These are phyloP conservation scores for Hippolais icterina DNA, from an alignment of 2,113 vertebrate genomes.

Conservation along the genomic window DNA sequence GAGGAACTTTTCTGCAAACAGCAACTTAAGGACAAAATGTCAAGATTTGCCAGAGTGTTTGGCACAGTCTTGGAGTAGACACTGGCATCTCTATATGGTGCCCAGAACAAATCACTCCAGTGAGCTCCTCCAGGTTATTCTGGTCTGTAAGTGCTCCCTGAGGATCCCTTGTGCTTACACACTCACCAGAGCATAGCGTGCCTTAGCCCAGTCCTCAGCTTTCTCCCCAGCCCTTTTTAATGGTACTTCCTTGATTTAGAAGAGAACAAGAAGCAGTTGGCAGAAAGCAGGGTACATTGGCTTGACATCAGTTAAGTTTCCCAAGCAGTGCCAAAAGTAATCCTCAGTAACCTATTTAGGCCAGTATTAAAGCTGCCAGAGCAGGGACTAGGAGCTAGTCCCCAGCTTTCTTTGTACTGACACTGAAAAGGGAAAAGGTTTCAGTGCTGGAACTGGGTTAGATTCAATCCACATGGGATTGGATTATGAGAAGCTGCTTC, in stretches of 20 bases:
- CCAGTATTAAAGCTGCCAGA: neutral
- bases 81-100: neutral
- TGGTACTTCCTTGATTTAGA: neutral
- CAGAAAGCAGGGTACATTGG: neutral
- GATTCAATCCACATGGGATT: neutral
- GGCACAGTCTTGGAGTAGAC: neutral
- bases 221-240: neutral
- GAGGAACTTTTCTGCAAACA: neutral
- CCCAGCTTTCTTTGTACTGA: neutral
- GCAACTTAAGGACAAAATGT: neutral
- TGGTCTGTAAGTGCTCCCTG: neutral
- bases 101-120: neutral
- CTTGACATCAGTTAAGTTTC: constrained; percentile 15
- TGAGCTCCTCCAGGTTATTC: neutral
- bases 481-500: neutral
- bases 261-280: constrained; percentile 14
- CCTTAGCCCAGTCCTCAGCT: neutral
- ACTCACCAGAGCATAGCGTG: neutral
- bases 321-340: neutral
- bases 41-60: neutral
- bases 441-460: neutral
- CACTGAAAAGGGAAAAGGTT: neutral
- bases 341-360: constrained; percentile 24
- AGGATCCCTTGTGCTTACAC: neutral
- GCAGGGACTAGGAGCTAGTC: neutral